A percentile compares a stretch with the other conserved stretches of the same genome.
phyloP scores from a whole-genome alignment of 2,113 vertebrate species.

The Phrynosoma blainvillii region DNA sequence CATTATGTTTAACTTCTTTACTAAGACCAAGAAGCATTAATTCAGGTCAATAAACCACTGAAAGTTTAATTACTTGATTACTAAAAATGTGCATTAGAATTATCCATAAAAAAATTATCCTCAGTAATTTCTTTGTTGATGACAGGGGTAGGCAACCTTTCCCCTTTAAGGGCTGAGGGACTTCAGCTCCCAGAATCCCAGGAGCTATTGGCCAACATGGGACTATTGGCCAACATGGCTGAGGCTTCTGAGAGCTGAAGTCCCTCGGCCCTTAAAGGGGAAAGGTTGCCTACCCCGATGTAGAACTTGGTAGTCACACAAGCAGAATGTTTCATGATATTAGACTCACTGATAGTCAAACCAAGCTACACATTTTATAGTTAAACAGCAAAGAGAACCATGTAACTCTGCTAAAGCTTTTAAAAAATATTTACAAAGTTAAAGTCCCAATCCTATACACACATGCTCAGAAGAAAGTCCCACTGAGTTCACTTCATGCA shows the following conservation, averaged over 20 bases:
- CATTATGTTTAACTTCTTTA: neutral
- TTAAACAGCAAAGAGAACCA: neutral
- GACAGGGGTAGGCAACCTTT: no score
- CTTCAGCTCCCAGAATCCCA: no score
- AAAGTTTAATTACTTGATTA: no score
- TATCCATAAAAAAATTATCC: neutral
- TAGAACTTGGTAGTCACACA: neutral
- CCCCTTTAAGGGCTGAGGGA: no score
- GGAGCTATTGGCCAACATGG: no score
- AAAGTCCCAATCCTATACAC: neutral
- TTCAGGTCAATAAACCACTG: no score
- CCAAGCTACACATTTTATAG: neutral
- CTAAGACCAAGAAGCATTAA: neutral
- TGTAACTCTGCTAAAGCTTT: neutral
- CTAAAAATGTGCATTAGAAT: neutral
- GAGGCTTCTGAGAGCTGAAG: no score
- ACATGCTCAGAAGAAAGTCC: neutral
- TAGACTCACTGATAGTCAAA: neutral
- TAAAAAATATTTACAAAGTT: neutral
- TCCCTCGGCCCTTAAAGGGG: no score
- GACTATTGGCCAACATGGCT: no score
- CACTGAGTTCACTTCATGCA: neutral
- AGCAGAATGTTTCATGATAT: neutral
- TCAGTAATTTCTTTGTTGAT: neutral
- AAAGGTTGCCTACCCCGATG: no score